Conservation (phyloP, 2,888 invertebrate genomes). For the Notodonta ziczac region DNA sequence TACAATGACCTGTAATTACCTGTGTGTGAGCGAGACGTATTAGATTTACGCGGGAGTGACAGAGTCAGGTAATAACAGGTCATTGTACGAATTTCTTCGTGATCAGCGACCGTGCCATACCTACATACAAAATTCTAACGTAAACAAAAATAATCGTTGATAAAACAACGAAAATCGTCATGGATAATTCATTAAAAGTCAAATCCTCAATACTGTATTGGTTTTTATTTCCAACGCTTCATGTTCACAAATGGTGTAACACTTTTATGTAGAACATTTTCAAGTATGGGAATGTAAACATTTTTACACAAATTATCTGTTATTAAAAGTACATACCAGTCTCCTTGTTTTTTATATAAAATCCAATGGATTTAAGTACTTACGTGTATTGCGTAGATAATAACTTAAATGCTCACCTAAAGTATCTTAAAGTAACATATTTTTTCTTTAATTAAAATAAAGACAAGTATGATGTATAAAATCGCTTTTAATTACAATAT, state of each 20-base stretch:
- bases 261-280: conserved; percentile 49
- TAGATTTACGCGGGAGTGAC: no score
- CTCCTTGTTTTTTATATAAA: conserved; percentile 75
- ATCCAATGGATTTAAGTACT: conserved; percentile 78
- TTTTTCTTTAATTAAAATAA: conserved; percentile 51
- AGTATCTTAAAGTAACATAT: conserved; percentile 56
- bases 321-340: conserved; percentile 79
- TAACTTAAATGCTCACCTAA: conserved; percentile 81
- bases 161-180: no score
- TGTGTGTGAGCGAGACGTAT: no score
- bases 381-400: conserved; percentile 62
- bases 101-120: no score
- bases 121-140: no score
- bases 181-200: conserved; percentile 51
- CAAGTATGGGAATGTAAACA: conserved; percentile 75
- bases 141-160: no score
- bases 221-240: conserved; percentile 73
- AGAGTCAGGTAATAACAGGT: no score
- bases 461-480: conserved; percentile 52
- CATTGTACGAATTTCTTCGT: no score
- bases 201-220: conserved; percentile 79
- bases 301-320: conserved; percentile 61
- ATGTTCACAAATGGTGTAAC: conserved; percentile 57
- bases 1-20: no score
- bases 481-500: conserved; percentile 61